Percentiles rank a stretch among this genome's conserved stretches.
Conservation (phyloP, 2,888 invertebrate genomes). For the Portevinia maculata region DNA sequence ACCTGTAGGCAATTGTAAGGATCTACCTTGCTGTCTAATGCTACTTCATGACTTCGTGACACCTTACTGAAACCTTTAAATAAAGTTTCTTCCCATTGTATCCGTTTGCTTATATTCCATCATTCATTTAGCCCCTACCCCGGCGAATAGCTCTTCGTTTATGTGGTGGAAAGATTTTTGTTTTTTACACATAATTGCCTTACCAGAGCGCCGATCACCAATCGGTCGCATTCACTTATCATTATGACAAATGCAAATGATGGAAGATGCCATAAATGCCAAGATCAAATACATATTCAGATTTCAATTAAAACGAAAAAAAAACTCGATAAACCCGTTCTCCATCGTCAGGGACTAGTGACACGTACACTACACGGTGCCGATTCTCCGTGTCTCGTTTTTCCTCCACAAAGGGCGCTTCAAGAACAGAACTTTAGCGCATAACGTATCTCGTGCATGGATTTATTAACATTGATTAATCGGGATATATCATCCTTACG, state of each 20-base stretch:
- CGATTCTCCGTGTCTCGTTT: constrained; percentile 11
- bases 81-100: too few relatives aligned
- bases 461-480: constrained; percentile 72
- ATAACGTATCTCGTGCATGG: constrained; percentile 55
- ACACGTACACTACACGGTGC: constrained; percentile 10
- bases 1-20: too few relatives aligned
- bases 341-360: not conserved
- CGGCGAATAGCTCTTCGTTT: too few relatives aligned
- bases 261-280: constrained; percentile 16
- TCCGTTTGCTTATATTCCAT: too few relatives aligned
- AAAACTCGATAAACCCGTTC: not conserved
- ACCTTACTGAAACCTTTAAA: too few relatives aligned
- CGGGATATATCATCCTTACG: constrained; percentile 33
- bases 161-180: too few relatives aligned
- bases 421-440: constrained; percentile 38
- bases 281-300: constrained; percentile 57
- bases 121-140: too few relatives aligned
- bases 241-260: not conserved
- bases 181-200: too few relatives aligned
- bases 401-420: constrained; percentile 13
- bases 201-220: too few relatives aligned
- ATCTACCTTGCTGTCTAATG: too few relatives aligned
- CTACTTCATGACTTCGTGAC: too few relatives aligned
- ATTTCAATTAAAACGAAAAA: constrained; percentile 53
- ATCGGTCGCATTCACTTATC: not conserved